phyloP scores from a whole-genome alignment of 1,140 invertebrate species.

The Meteorus sp. region DNA sequence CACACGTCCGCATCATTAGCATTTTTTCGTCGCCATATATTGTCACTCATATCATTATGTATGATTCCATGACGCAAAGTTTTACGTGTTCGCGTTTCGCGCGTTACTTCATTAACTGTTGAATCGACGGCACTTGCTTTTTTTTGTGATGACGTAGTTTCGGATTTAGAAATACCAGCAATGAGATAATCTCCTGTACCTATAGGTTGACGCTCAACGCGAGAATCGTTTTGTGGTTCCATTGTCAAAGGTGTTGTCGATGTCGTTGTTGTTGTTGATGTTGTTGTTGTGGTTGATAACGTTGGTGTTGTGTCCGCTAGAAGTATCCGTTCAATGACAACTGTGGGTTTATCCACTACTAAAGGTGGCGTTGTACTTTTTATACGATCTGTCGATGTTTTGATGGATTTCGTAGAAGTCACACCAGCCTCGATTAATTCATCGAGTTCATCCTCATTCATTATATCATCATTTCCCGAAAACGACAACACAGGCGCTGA shows the following conservation, averaged over 20 bases:
- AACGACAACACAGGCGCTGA: too few species aligned
- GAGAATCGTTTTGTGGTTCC: too few species aligned
- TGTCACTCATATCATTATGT: too few species aligned
- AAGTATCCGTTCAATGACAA: too few species aligned
- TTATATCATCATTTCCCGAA: slow-evolving; percentile 21
- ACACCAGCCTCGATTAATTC: slow-evolving; percentile 39
- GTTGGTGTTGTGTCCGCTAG: too few species aligned
- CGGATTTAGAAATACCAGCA: slow-evolving; percentile 42
- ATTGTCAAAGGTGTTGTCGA: too few species aligned
- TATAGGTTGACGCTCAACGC: slow-evolving; percentile 28
- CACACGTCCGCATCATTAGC: not conserved
- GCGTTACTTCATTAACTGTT: not conserved
- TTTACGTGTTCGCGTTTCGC: not conserved
- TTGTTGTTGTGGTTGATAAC: too few species aligned
- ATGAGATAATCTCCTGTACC: slow-evolving; percentile 47
- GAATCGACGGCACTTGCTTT: slow-evolving; percentile 1
- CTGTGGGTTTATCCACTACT: too few species aligned
- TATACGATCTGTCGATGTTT: too few species aligned
- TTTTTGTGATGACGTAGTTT: slow-evolving; percentile 25
- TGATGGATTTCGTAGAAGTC: slow-evolving; percentile 20
- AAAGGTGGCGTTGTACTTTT: too few species aligned
- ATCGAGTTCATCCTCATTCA: slow-evolving; percentile 36
- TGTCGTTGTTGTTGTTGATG: too few species aligned
- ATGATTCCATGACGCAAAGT: not conserved
- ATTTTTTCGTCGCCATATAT: not conserved